Conservation (phyloP, 2,797 vertebrate genomes). For the Halcyon chelicuti region DNA sequence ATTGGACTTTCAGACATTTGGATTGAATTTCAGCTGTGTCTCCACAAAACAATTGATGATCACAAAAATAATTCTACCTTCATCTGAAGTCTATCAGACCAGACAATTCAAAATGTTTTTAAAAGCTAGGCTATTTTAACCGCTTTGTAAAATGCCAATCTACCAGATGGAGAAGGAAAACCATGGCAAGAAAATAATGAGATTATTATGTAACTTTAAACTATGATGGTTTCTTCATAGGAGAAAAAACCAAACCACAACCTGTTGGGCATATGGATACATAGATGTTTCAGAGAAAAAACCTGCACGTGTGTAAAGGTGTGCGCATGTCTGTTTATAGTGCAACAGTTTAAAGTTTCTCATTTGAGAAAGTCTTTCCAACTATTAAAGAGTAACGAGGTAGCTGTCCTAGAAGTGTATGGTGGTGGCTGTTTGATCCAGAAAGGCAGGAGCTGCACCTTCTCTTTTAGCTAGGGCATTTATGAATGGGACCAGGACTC, state of each 20-base stretch:
- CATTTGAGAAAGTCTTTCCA: not conserved
- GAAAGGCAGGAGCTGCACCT: not conserved
- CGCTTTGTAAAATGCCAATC: not conserved
- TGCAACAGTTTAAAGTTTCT: not conserved
- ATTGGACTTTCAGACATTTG: not conserved
- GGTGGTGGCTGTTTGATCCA: not conserved
- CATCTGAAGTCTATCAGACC: not conserved
- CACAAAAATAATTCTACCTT: slow-evolving; percentile 5
- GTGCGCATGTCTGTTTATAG: not conserved
- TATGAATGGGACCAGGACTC: not conserved
- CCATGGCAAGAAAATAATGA: not conserved
- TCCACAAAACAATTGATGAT: not conserved
- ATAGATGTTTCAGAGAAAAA: not conserved
- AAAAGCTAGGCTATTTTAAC: not conserved
- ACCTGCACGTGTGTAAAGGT: not conserved
- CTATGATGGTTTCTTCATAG: accelerated
- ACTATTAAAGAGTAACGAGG: not conserved
- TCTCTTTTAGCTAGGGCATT: not conserved
- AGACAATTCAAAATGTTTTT: slow-evolving; percentile 9
- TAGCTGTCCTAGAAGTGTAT: not conserved
- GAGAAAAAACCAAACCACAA: not conserved
- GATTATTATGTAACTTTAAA: not conserved
- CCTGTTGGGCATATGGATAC: not conserved
- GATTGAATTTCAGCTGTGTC: not conserved
- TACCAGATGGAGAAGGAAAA: not conserved